phyloP scores from a whole-genome alignment of 2,888 invertebrate species.

The Phengaris alcon region DNA sequence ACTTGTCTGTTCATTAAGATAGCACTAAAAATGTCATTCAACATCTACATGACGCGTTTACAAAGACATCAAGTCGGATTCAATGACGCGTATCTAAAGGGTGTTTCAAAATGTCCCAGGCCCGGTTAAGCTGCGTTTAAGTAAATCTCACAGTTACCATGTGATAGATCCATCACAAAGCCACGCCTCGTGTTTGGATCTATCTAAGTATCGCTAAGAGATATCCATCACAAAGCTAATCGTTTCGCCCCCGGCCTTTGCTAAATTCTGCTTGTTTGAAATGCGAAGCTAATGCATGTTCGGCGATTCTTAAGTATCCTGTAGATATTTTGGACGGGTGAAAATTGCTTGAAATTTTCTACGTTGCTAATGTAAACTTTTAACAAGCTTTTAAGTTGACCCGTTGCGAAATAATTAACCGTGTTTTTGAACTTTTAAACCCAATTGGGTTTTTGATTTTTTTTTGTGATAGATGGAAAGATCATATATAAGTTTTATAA shows the following conservation, averaged over 20 bases:
- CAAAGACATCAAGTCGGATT: not conserved
- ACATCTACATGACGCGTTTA: not conserved
- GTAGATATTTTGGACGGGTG: not conserved
- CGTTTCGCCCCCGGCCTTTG: not conserved
- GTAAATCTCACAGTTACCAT: conserved; percentile 20
- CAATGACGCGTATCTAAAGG: not conserved
- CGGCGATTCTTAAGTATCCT: conserved; percentile 14
- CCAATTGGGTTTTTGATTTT: too few species aligned
- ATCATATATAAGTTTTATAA: too few species aligned
- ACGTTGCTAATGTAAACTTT: not conserved
- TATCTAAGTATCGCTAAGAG: conserved; percentile 11
- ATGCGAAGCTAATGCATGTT: conserved; percentile 11
- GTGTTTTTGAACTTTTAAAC: not conserved
- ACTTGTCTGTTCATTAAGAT: too few species aligned
- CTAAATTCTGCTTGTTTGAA: conserved; percentile 7
- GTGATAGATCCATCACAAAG: conserved; percentile 15
- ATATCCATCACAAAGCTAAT: conserved; percentile 21
- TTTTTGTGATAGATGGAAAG: too few species aligned
- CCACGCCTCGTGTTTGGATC: conserved; percentile 16
- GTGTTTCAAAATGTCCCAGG: not conserved
- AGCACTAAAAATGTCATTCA: not conserved
- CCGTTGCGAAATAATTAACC: not conserved
- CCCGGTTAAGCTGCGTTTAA: not conserved
- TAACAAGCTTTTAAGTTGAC: conserved; percentile 2
- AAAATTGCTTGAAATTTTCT: not conserved